Conservation (phyloP, 2,888 invertebrate genomes). For the Eristalis tenax region DNA sequence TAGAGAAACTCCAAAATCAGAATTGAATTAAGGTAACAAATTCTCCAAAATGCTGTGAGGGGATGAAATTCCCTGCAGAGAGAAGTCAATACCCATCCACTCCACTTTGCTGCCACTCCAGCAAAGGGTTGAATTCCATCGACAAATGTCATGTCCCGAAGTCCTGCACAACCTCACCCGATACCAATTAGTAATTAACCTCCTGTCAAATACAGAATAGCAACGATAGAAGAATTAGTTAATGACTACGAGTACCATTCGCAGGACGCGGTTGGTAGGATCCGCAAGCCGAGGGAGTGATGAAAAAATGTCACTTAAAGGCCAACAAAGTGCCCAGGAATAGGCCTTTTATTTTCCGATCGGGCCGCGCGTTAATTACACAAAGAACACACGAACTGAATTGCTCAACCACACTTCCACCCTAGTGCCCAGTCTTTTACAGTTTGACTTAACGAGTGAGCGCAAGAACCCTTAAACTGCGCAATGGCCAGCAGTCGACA, state of each 20-base stretch:
- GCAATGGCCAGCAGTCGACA: background rate
- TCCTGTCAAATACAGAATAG: slow-evolving; percentile 50
- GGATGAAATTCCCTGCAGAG: too few relatives aligned
- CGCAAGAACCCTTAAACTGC: slow-evolving; percentile 23
- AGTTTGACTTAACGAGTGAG: slow-evolving; percentile 49
- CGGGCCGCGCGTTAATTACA: slow-evolving; percentile 65
- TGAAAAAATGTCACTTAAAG: slow-evolving; percentile 48
- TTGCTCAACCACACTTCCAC: slow-evolving; percentile 18
- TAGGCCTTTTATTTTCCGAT: slow-evolving; percentile 58
- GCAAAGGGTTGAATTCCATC: slow-evolving; percentile 6
- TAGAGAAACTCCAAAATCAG: too few relatives aligned
- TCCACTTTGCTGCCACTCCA: background rate
- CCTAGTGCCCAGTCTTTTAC: slow-evolving; percentile 2
- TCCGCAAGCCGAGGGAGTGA: slow-evolving; percentile 10
- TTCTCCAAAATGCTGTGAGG: too few relatives aligned
- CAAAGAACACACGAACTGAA: slow-evolving; percentile 57
- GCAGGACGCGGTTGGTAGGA: background rate
- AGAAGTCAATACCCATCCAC: too few relatives aligned
- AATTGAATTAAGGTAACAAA: too few relatives aligned
- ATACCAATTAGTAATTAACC: slow-evolving; percentile 57
- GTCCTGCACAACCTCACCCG: background rate
- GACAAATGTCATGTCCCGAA: slow-evolving; percentile 27
- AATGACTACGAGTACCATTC: slow-evolving; percentile 27
- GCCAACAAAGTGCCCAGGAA: slow-evolving; percentile 15
- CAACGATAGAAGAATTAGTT: slow-evolving; percentile 32